A percentile compares a stretch with the other conserved stretches of the same genome.
Evolutionary conservation across 64 coral and sea anemone genomes (phyloP).

Genomic region (Pocillopora verrucosa): DNA sequence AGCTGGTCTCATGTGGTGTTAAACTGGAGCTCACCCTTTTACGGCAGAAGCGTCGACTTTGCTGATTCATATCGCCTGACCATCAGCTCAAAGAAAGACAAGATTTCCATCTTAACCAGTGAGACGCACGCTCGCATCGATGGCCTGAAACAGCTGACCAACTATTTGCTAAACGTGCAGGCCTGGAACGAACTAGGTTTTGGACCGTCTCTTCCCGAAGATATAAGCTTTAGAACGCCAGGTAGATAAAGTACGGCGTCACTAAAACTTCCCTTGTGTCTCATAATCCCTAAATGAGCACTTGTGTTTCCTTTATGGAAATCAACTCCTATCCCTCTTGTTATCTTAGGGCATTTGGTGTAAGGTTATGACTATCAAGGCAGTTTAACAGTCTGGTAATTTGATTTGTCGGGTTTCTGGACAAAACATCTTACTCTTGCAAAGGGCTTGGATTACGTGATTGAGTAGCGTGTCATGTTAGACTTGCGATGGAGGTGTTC

Average conservation of each 20-base stretch:
- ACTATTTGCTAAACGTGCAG: slow-evolving; percentile 22
- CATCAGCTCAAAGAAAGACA: background rate
- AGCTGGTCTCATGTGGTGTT: slow-evolving; percentile 4
- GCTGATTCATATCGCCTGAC: slow-evolving; percentile 31
- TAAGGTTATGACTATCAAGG: no score
- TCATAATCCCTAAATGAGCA: background rate
- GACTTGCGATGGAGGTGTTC: no score
- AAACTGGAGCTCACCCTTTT: slow-evolving; percentile 56
- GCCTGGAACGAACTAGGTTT: slow-evolving; percentile 22
- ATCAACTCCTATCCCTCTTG: no score
- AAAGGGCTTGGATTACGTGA: no score
- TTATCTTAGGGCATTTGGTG: no score
- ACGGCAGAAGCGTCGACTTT: slow-evolving; percentile 29
- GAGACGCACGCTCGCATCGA: slow-evolving; percentile 35
- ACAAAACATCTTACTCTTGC: no score
- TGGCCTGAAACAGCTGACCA: slow-evolving; percentile 40
- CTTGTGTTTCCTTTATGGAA: no score
- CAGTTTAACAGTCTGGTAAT: no score
- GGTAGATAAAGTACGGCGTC: slow-evolving; percentile 6
- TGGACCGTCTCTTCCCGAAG: slow-evolving; percentile 27
- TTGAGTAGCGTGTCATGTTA: no score
- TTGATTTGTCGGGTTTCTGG: no score
- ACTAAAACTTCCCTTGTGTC: background rate
- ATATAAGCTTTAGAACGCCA: slow-evolving; percentile 41
- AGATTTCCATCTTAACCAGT: background rate